Evolutionary conservation across 2,797 vertebrate genomes (phyloP), one percentile per base, ranked within the genome.

Genomic region (Poeciliopsis paucimaculata): DNA sequence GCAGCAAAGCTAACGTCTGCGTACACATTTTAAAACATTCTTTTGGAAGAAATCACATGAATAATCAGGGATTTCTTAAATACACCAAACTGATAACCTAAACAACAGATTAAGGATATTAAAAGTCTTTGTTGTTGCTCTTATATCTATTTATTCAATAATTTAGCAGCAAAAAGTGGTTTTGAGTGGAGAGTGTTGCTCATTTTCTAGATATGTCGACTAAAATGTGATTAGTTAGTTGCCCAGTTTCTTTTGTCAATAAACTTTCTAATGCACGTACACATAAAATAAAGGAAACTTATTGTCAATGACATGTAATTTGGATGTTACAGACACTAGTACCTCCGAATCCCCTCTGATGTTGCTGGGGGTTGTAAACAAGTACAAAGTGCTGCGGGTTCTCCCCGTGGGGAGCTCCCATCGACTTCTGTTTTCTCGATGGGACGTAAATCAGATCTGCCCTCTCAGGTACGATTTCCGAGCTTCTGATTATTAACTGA

Each of bases 401-500:
- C 57, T 64, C 62, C 77, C 68, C 20, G 18, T 11, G 31, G 77
- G 7, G 83, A 79, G 39, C 16, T 5, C 23, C 11, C 68, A 92
- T 84, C 75, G 85, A 92, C 86, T 82, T 78, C 51, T 72, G 72
- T 49, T 80, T 16, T 46, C 51, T 73, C 77, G 81, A 91, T 85
- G 77, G 77, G 73, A 85, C 81, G 79, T 23, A 82, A 91, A 93
- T 88, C 43, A 73, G 72, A 92, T 90, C 81, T 15, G 71, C 74
- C 68, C 28, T 28, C 77, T 72, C 60, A 62, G 79, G 68, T 83
- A 80, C 46, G 76, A 79, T 87, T 90, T 80, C 75, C 49, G 79
- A 89, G 83, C 66, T 86, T 85, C 87, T 83, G 79, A 91, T 90
- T 90, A 91, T 91, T 77, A 90, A 93, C 86, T 89, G 77, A 91